Conservation (phyloP, 2,113 vertebrate genomes). For the Callionymus lyra region DNA sequence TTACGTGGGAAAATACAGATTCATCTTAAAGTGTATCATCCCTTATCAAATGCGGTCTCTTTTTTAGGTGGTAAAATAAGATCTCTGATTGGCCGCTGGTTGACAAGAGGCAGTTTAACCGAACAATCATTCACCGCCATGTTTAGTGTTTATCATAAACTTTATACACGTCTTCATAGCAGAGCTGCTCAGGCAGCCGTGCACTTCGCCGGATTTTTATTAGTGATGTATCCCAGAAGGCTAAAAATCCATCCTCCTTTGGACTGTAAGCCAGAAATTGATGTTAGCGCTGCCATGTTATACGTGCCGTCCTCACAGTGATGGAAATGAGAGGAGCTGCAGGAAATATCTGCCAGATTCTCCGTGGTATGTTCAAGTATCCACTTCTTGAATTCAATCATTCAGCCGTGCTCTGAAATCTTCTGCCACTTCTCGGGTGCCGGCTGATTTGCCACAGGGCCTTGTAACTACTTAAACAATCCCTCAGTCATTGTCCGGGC, state of each 20-base stretch:
- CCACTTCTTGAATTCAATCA: slow-evolving; percentile 35
- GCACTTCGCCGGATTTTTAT: slow-evolving; percentile 41
- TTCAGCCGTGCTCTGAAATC: no score
- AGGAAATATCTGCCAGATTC: slow-evolving; percentile 44
- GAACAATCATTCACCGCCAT: slow-evolving; percentile 8
- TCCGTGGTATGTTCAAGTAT: slow-evolving; percentile 33
- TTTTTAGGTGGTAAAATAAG: slow-evolving; percentile 2
- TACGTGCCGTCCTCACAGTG: slow-evolving; percentile 42
- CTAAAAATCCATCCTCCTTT: slow-evolving; percentile 44
- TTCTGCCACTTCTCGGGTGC: no score
- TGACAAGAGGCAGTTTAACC: background rate
- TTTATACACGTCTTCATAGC: slow-evolving; percentile 21
- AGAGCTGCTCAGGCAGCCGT: slow-evolving; percentile 18
- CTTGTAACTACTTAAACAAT: no score
- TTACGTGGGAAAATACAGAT: slow-evolving; percentile 22
- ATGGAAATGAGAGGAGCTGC: slow-evolving; percentile 34
- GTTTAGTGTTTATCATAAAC: slow-evolving; percentile 36
- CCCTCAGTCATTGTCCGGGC: no score
- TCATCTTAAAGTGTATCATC: slow-evolving; percentile 16
- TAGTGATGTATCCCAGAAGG: slow-evolving; percentile 43
- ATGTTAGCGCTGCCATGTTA: slow-evolving; percentile 51
- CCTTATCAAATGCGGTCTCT: slow-evolving; percentile 15
- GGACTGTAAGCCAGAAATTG: slow-evolving; percentile 47
- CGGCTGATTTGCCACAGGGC: no score
- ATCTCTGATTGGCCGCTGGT: slow-evolving; percentile 1